A percentile compares a stretch with the other conserved stretches of the same genome.
phyloP scores from a whole-genome alignment of 2,113 vertebrate genomes.

The Hiodon alosoides region DNA sequence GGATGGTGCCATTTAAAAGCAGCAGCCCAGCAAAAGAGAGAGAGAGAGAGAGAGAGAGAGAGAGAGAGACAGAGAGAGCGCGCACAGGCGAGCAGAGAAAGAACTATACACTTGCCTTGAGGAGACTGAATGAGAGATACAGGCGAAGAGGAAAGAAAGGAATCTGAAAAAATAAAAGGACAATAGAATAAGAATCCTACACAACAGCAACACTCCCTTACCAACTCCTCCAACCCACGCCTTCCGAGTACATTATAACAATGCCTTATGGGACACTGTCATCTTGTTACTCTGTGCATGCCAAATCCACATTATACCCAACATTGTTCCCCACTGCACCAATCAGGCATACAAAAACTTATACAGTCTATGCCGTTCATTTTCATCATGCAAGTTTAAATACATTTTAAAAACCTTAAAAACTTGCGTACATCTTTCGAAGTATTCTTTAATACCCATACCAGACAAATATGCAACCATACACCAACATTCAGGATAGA shows the following conservation, averaged over 20 bases:
- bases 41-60: slow-evolving; percentile 37
- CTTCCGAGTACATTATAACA: slow-evolving; percentile 15
- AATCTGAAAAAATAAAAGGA: slow-evolving; percentile 85
- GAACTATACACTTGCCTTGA: slow-evolving; percentile 88
- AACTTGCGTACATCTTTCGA: background rate
- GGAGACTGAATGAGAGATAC: slow-evolving; percentile 91
- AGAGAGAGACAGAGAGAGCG: slow-evolving; percentile 32
- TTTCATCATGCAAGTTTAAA: background rate
- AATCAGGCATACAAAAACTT: too few relatives aligned
- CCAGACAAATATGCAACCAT: background rate
- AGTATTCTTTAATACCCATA: background rate
- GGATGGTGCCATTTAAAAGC: slow-evolving; percentile 53
- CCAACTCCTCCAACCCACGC: slow-evolving; percentile 26
- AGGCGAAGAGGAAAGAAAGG: slow-evolving; percentile 89
- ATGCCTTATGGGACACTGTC: background rate
- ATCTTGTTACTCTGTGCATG: background rate
- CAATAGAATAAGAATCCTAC: slow-evolving; percentile 68
- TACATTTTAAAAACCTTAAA: background rate
- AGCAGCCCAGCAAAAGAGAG: slow-evolving; percentile 44
- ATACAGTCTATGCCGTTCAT: background rate
- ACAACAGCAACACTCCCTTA: slow-evolving; percentile 32
- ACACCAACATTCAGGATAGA: too few relatives aligned
- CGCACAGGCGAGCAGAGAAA: slow-evolving; percentile 62
- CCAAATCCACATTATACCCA: background rate
- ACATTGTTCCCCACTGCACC: background rate